phyloP scores from a whole-genome alignment of 1,140 invertebrate species.

The Lycorma delicatula region DNA sequence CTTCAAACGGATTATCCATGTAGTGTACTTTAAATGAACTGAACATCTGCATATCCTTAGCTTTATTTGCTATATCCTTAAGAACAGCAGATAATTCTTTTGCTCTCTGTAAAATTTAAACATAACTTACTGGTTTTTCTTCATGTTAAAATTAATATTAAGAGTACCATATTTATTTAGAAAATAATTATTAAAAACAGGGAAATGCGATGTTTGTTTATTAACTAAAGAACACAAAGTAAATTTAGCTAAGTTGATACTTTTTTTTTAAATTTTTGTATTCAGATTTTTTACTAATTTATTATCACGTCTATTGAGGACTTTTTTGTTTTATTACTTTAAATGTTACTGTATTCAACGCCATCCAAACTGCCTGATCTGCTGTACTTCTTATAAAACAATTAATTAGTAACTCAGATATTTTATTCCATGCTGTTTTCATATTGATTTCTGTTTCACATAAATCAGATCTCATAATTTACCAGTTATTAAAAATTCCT shows the following conservation, averaged over 20 bases:
- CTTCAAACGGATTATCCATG: slow-evolving; percentile 37
- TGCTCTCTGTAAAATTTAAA: slow-evolving; percentile 29
- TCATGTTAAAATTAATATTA: not conserved
- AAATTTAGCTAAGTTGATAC: not conserved
- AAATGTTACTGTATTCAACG: no score
- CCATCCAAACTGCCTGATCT: no score
- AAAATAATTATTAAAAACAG: not conserved
- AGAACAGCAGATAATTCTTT: slow-evolving; percentile 36
- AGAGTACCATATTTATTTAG: not conserved
- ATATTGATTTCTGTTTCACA: no score
- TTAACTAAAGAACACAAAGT: not conserved
- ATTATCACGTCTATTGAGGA: no score
- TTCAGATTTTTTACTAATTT: not conserved
- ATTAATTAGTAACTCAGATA: no score
- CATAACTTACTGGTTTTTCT: not conserved
- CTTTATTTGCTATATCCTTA: slow-evolving; percentile 32
- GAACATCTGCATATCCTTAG: no score
- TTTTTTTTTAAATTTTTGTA: not conserved
- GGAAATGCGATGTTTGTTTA: not conserved
- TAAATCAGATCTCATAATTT: no score
- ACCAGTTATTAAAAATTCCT: no score
- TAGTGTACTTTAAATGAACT: slow-evolving; percentile 39
- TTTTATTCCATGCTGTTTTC: no score
- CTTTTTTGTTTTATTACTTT: no score
- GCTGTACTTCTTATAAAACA: no score